Base-by-base conservation (phyloP, 1,140 invertebrate genomes). In the Panulirus ornatus region DNA sequence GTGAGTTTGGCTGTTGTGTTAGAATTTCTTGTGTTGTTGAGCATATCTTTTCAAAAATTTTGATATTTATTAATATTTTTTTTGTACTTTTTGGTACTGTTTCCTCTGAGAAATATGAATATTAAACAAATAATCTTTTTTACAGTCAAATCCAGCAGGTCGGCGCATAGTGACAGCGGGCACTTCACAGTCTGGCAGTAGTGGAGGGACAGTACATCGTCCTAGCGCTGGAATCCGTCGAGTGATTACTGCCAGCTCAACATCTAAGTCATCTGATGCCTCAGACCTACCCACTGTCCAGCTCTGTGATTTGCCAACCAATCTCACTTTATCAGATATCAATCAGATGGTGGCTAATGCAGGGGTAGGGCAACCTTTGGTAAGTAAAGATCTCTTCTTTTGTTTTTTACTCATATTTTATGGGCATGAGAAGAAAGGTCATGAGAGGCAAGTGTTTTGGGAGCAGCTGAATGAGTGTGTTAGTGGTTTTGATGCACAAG, bases 331-430 rank as follows among this genome's bases (percentile, higher is more conserved):
- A 27, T 42, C 87, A 34, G 87, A 89, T 66, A 89, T 89, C 44
- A 89, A 71, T 73, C 54, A 83, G 40, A 83, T 89, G 66, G 87
- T 89, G 47, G 63, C 78, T 51, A 42, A 51, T 70, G 63, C 87
- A 40, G 87, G 87, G 76, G 87, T 89, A 54, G 87, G 79, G 70
- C 63, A 70, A 73, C 87, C 87, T 73, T 47, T 82, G 87, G 87
- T 89, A 66, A 51, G 87, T 89, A 82, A 2, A 19, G 27, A 58
- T 58, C n/a, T 58, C n/a, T n/a, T n/a, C n/a, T n/a, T n/a, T n/a
- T n/a, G n/a, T n/a, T n/a, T n/a, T n/a, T n/a, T n/a, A n/a, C n/a
- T n/a, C n/a, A n/a, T n/a, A n/a, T n/a, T n/a, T n/a, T n/a, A n/a
- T n/a, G n/a, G n/a, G n/a, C n/a, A n/a, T n/a, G n/a, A n/a, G n/a